These are phyloP conservation scores for Coccyzus lansbergi DNA, from an alignment of 2,797 vertebrate genomes.

Conservation along the genomic window DNA sequence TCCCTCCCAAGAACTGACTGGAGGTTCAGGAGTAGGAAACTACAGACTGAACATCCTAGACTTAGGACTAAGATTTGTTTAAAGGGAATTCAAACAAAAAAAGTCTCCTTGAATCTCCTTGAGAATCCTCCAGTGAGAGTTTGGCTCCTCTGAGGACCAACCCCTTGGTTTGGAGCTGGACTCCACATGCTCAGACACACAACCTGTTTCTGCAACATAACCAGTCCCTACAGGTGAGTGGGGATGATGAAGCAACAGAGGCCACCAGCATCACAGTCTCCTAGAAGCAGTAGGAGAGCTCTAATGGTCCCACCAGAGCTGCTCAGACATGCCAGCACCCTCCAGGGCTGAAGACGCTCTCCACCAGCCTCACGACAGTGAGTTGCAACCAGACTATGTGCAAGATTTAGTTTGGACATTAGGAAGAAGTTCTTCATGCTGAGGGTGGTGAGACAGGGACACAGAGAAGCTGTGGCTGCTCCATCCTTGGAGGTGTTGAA, in stretches of 20 bases:
- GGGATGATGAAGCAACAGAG: not conserved
- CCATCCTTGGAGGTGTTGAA: too few species aligned
- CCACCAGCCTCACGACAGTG: not conserved
- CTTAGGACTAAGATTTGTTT: not conserved
- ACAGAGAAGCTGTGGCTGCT: too few species aligned
- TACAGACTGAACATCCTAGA: not conserved
- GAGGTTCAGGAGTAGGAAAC: not conserved
- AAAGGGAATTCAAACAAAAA: not conserved
- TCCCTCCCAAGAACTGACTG: not conserved
- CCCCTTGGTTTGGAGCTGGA: not conserved
- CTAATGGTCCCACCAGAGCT: not conserved
- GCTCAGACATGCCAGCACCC: not conserved
- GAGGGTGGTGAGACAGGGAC: too few species aligned
- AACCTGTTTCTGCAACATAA: not conserved
- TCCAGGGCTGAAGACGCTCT: not conserved
- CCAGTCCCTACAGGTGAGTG: not conserved
- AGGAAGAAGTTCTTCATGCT: too few species aligned
- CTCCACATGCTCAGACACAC: not conserved
- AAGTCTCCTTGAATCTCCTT: not conserved
- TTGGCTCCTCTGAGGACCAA: not conserved
- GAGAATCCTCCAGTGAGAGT: not conserved
- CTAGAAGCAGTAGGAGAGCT: not conserved
- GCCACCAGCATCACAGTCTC: rapidly evolving
- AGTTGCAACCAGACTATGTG: too few species aligned
- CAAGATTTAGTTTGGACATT: too few species aligned